Evolutionary conservation across 2,113 vertebrate genomes (phyloP), one percentile per base, ranked within the genome.

Genomic region (Urocitellus parryii): DNA sequence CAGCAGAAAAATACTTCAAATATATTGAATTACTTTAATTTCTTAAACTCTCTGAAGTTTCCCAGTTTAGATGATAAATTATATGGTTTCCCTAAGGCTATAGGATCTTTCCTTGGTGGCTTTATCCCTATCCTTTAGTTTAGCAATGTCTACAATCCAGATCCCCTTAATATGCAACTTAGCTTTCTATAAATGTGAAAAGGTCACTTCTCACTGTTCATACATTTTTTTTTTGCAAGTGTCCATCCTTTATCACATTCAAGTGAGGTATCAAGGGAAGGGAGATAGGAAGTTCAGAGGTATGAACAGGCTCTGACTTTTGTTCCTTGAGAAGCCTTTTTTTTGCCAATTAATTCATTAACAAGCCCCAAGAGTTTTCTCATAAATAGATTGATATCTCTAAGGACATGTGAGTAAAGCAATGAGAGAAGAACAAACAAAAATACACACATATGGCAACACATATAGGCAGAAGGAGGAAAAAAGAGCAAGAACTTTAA

Each of bases 311-410:
- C 25, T 65, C 72, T 73, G 79, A 24, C 18, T 73, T 94, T 79
- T 84, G 78, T 95, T 84, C 79, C 80, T 79, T 85, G 20, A 22
- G 85, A 80, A 73, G 27, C 12, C 17, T 56, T n/a, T 4, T 92
- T 89, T 92, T 89, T 74, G 37, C 85, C 73, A 92, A 76, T 95
- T 96, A 95, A 95, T 85, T 91, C 61, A 95, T 88, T 92, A 96
- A 96, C 73, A 89, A 88, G 45, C 48, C 85, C 73, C 79, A 80
- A 42, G 56, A 67, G 73, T 67, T 89, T 37, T n/a, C 79, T 89
- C 86, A 65, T 20, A 85, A 96, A 84, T 91, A 88, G 18, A 56
- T 25, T 45, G 72, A 51, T 80, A 72, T 80, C 93, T 80, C 93
- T 45, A 85, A 24, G 56, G 73, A 89, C 56, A 42, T 53, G 20